Base-by-base conservation (phyloP, 1,140 invertebrate species). In the Drosophila arizonae region DNA sequence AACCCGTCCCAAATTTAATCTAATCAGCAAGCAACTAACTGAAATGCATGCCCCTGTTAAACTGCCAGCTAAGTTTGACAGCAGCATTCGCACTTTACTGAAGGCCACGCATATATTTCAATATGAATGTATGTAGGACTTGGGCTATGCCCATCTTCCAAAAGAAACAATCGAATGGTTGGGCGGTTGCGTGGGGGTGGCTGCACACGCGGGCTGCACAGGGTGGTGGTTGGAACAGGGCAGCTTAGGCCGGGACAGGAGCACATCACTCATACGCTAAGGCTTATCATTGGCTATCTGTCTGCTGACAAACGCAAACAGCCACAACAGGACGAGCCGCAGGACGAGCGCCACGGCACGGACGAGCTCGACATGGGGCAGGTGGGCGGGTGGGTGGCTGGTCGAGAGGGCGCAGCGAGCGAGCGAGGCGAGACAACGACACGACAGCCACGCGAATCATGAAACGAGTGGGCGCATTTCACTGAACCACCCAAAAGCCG, bases 201-300 rank as follows among this genome's bases (percentile, higher is more conserved):
- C 41, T 51, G 6, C 24, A 51, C 26, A 15, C 43, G 15, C 28
- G 17, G 11, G 33, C 33, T 33, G 33, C 33, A 41, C 55, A 51
- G 56, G 56, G 55, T 61, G 46, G 57, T 68, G 46, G 57, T 24
- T 52, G 10, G 48, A 21, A 15, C 17, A 56, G 17, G 26, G 5
- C 28, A 48, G 30, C 41, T 61, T 13, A 68, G 45, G 51, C 26
- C 28, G 26, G 51, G 65, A 46, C 48, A 30, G 58, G 17, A 63
- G 67, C 58, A 70, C 66, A 77, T 77, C 72, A 77, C 67, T 77
- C 66, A 77, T 77, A 71, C 72, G 72, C 62, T 67, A 67, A 76
- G 66, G 67, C 72, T 77, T 77, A 77, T 77, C 76, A 77, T 77
- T 77, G 76, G 76, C 72, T 77, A 75, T 77, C 72, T 75, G 72